Base-by-base conservation (phyloP, 1,140 invertebrate species). In the Rhopalosiphum padi region DNA sequence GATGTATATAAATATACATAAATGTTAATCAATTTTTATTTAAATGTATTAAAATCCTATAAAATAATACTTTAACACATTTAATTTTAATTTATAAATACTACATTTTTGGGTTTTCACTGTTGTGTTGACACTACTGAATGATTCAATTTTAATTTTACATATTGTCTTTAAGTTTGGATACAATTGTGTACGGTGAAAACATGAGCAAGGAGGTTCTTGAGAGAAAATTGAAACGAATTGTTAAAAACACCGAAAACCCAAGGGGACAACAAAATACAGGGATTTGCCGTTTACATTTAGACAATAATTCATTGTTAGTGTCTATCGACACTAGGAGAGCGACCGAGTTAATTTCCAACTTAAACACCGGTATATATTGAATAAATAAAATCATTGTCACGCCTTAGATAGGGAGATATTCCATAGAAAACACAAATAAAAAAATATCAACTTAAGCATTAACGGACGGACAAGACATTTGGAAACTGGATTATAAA, bases 241-340 rank as follows among this genome's bases (percentile, higher is more conserved):
- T 91, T 48, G 60, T 91, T 82, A 37, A 48, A 68, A 46, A 77
- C 25, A 46, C 25, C 23, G 8, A 77, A 91, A 43, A 46, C 25
- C 8, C 55, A n/a, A 4, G 18, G 41, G 90, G 25, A 77, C 23
- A 37, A 46, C 43, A 68, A 77, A 77, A 51, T 1, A 30, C 41
- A 46, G 37, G 90, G 90, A 91, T 77, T 77, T 91, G 0, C 11
- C 60, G 30, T 48, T 82, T 91, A 43, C 15, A 77, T 43, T 91
- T 35, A 60, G 25, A 83, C 68, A 37, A 92, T 92, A 92, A 92
- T 91, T 91, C 68, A 92, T 92, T 92, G 46, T 82, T 83, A 82
- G 41, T 92, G 43, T 48, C 35, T 9, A 83, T 46, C 30, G 22
- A 23, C 55, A 77, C 46, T 46, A n/a, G 15, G 37, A 83, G 35